phyloP scores from a whole-genome alignment of 2,797 vertebrate species.

The Gallirallus australis region DNA sequence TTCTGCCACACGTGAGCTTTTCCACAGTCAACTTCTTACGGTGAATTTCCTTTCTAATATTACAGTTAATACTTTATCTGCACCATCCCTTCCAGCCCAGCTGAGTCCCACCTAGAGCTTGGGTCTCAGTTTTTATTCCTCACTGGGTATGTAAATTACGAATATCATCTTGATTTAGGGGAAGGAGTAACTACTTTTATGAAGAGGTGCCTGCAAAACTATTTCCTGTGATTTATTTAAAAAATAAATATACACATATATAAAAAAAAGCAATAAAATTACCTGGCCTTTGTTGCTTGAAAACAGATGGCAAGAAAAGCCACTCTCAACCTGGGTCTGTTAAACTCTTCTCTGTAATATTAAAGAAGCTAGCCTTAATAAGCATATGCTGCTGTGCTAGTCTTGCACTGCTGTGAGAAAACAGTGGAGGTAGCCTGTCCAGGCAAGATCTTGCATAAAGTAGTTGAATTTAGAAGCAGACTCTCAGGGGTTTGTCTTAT shows the following conservation, averaged over 20 bases:
- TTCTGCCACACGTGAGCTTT: neutral
- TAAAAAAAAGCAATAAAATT: neutral
- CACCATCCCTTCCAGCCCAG: neutral
- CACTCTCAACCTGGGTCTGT: neutral
- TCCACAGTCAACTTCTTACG: neutral
- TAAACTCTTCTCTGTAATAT: neutral
- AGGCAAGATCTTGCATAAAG: conserved; percentile 30
- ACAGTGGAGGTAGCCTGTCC: neutral
- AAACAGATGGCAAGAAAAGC: neutral
- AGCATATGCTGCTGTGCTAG: neutral
- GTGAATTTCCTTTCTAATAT: neutral
- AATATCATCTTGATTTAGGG: neutral
- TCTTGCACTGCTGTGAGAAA: conserved; percentile 11
- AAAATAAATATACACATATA: neutral
- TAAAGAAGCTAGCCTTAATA: conserved; percentile 3
- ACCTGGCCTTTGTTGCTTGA: neutral
- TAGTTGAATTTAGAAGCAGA: conserved; percentile 15
- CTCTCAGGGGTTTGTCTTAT: neutral
- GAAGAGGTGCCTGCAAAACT: neutral
- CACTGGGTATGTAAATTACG: neutral
- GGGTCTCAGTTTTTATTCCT: neutral
- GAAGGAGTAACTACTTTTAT: neutral
- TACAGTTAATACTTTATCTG: neutral
- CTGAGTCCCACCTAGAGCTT: neutral
- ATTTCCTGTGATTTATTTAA: neutral